These are phyloP conservation scores for Triplophysa dalaica DNA, from an alignment of 2,113 vertebrate species.

Conservation along the genomic window DNA sequence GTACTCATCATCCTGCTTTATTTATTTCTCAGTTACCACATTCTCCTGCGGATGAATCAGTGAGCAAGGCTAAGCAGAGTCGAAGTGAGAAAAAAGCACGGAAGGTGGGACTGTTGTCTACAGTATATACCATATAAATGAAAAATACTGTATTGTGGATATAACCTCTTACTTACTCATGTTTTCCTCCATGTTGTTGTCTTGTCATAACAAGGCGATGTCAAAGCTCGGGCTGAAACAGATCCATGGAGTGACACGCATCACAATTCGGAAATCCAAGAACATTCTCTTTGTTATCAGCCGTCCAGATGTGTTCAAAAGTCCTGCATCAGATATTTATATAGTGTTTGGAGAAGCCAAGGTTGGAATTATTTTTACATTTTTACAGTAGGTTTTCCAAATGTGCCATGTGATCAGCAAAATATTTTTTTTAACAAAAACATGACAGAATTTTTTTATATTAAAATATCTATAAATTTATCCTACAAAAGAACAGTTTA, in stretches of 20 bases:
- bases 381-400: not conserved
- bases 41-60: slow-evolving; percentile 80
- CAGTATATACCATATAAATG: not conserved
- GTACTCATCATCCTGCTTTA: not conserved
- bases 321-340: slow-evolving; percentile 93
- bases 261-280: slow-evolving; percentile 97
- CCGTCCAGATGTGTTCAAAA: slow-evolving; percentile 96
- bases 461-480: not conserved
- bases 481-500: no score
- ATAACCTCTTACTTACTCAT: not conserved
- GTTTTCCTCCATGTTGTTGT: slow-evolving; percentile 23
- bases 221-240: slow-evolving; percentile 93
- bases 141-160: not conserved
- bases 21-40: slow-evolving; percentile 67
- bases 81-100: slow-evolving; percentile 96
- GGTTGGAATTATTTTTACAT: slow-evolving; percentile 63
- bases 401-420: not conserved
- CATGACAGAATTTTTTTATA: not conserved
- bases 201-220: slow-evolving; percentile 81
- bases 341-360: slow-evolving; percentile 97
- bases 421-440: not conserved
- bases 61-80: slow-evolving; percentile 91
- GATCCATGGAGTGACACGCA: slow-evolving; percentile 92
- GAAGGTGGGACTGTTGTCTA: slow-evolving; percentile 76
- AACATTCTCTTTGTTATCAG: slow-evolving; percentile 97